These are phyloP conservation scores for Drosophila conformis DNA, from an alignment of 2,888 invertebrate genomes.

Conservation along the genomic window DNA sequence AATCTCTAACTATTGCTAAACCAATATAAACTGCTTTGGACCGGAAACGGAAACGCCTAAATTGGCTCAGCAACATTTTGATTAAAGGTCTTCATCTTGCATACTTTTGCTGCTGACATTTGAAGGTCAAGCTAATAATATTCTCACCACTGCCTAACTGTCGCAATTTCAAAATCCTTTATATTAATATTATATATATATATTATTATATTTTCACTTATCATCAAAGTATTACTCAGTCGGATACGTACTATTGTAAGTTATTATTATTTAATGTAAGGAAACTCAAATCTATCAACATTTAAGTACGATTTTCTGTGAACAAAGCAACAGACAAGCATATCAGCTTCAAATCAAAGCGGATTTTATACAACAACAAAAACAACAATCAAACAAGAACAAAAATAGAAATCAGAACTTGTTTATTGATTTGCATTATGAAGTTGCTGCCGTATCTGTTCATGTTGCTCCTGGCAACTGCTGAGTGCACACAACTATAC, in stretches of 20 bases:
- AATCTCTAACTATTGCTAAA: neutral
- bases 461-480: conserved; percentile 5
- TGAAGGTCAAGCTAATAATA: neutral
- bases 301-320: conserved; percentile 4
- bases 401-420: neutral
- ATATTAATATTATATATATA: neutral
- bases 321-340: conserved; percentile 35
- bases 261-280: conserved; percentile 12
- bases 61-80: neutral
- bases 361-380: conserved; percentile 25
- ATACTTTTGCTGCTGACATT: neutral
- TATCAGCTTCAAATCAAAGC: conserved; percentile 49
- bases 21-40: neutral
- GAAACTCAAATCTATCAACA: conserved; percentile 32
- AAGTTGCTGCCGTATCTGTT: conserved; percentile 20
- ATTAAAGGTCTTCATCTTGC: neutral
- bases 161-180: neutral
- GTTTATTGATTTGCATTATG: conserved; percentile 39
- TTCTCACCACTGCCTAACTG: neutral
- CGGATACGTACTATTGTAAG: neutral
- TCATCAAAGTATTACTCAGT: neutral
- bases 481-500: conserved; percentile 47
- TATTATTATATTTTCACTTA: neutral
- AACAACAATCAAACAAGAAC: neutral
- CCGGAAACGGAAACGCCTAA: neutral